phyloP scores from a whole-genome alignment of 2,797 vertebrate genomes.

The Cyclura pinguis region DNA sequence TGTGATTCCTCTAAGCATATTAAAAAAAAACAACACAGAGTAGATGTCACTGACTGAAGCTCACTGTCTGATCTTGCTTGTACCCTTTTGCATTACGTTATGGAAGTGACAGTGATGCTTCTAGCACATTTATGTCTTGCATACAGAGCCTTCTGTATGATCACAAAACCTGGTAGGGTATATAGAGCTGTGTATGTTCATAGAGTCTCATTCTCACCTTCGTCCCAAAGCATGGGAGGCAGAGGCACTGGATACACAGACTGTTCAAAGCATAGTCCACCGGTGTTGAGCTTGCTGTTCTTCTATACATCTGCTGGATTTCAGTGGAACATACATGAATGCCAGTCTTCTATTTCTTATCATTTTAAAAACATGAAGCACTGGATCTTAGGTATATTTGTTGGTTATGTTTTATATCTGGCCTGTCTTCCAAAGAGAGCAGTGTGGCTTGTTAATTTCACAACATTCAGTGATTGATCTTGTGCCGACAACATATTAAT shows the following conservation, averaged over 20 bases:
- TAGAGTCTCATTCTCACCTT: background rate
- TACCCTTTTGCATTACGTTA: background rate
- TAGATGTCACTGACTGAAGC: background rate
- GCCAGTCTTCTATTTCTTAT: background rate
- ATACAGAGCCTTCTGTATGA: background rate
- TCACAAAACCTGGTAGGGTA: background rate
- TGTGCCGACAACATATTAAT: background rate
- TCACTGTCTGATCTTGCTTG: background rate
- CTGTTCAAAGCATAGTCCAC: too few species aligned
- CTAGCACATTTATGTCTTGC: background rate
- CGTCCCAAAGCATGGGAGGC: background rate
- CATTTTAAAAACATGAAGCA: background rate
- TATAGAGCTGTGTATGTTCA: background rate
- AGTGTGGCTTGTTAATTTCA: background rate
- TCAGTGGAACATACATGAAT: background rate
- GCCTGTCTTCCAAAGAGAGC: background rate
- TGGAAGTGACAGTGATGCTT: background rate
- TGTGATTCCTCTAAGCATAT: background rate
- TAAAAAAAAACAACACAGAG: background rate
- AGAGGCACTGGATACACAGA: background rate
- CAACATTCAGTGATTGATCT: too few species aligned
- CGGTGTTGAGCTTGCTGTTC: background rate
- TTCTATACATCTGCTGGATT: background rate
- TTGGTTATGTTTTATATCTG: background rate
- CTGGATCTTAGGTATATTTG: background rate